Evolutionary conservation across 1,140 invertebrate species (phyloP).

Genomic region (Holcopasites calliopsidis): DNA sequence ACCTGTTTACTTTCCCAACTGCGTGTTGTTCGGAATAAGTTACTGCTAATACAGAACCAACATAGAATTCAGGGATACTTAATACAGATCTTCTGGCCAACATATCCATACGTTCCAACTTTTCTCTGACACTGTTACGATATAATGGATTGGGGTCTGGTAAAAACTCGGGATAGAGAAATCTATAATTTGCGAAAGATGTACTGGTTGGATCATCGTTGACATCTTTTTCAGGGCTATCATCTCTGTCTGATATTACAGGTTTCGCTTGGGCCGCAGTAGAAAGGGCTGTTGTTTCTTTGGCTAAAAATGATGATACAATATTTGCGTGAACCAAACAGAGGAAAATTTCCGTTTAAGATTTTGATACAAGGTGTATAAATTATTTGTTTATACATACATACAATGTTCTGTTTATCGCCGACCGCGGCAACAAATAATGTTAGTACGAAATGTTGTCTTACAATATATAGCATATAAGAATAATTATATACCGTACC

Average conservation of each 20-base stretch:
- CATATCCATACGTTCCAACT: constrained; percentile 96
- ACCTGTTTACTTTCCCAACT: constrained; percentile 90
- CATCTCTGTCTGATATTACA: not conserved
- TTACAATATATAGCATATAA: too few relatives aligned
- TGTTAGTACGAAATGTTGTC: not conserved
- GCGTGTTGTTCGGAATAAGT: constrained; percentile 94
- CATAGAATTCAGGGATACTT: constrained; percentile 98
- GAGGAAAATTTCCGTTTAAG: too few relatives aligned
- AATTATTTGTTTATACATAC: not conserved
- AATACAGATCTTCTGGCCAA: constrained; percentile 89
- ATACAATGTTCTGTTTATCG: not conserved
- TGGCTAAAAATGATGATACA: constrained; percentile 2
- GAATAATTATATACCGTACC: constrained; percentile 2
- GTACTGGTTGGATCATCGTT: not conserved
- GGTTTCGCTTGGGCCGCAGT: not conserved
- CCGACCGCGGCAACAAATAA: not conserved
- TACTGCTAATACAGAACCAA: constrained; percentile 95
- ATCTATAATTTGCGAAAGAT: constrained; percentile 75
- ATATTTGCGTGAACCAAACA: not conserved
- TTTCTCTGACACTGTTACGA: constrained; percentile 91
- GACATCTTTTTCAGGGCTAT: not conserved
- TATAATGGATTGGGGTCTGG: constrained; percentile 90
- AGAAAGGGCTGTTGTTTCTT: constrained; percentile 6
- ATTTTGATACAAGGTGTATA: not conserved
- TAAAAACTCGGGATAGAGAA: constrained; percentile 96